A percentile compares a stretch with the other conserved stretches of the same genome.
Conservation (phyloP, 2,113 vertebrate species). For the Glareola pratincola region DNA sequence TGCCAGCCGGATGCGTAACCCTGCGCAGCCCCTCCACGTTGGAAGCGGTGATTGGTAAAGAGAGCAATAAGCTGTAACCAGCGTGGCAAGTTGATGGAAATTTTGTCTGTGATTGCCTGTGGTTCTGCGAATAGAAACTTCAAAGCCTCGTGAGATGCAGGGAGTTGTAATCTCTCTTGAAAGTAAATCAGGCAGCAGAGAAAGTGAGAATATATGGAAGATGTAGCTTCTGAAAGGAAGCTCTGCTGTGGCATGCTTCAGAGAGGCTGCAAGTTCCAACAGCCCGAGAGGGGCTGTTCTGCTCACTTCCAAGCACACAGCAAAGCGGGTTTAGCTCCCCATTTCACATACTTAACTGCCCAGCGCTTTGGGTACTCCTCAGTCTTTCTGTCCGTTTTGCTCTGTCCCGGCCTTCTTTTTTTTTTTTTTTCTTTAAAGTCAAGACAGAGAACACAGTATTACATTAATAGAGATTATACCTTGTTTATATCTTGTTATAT, state of each 20-base stretch:
- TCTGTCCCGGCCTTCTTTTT: neutral
- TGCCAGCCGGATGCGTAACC: neutral
- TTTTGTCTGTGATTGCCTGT: constrained; percentile 16
- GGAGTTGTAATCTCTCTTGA: constrained; percentile 25
- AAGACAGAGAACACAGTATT: neutral
- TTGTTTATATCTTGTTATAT: neutral
- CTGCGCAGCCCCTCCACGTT: fast-evolving
- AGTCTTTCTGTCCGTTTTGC: neutral
- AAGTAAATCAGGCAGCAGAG: constrained; percentile 20
- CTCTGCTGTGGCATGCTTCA: neutral
- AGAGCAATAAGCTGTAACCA: neutral
- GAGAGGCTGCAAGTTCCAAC: neutral
- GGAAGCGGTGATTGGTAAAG: neutral
- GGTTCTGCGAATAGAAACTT: constrained; percentile 35
- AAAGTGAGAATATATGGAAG: neutral
- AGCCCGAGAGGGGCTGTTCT: neutral
- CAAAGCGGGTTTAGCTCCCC: neutral
- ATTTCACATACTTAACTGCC: neutral
- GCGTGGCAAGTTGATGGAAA: neutral
- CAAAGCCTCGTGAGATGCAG: constrained; percentile 14
- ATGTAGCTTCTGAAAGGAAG: neutral
- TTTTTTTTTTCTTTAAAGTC: neutral
- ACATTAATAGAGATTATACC: neutral
- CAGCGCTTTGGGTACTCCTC: neutral
- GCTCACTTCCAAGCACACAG: neutral